Evolutionary conservation across 2,888 invertebrate species (phyloP).

Genomic region (Nemapogon koenigi): DNA sequence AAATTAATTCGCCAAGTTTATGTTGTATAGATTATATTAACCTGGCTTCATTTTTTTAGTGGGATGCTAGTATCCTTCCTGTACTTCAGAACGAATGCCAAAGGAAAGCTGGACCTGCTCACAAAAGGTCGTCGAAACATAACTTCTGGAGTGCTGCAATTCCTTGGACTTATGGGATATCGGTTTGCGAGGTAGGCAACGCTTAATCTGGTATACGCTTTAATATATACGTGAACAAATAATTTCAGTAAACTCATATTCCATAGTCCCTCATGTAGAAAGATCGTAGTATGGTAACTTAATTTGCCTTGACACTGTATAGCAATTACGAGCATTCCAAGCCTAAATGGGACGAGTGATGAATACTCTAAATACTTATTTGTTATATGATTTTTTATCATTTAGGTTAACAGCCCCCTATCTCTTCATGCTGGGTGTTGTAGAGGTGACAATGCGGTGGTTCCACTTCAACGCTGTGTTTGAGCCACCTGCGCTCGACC

Average conservation of each 20-base stretch:
- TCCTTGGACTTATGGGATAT: conserved; percentile 77
- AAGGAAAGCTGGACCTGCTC: conserved; percentile 72
- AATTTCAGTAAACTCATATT: too few species aligned
- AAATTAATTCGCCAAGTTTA: too few species aligned
- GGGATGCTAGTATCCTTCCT: conserved; percentile 85
- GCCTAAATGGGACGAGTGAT: too few species aligned
- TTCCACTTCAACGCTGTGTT: conserved; percentile 82
- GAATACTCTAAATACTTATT: too few species aligned
- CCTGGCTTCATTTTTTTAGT: too few species aligned
- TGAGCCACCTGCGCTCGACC: conserved; percentile 82
- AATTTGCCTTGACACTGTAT: too few species aligned
- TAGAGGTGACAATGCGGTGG: conserved; percentile 88
- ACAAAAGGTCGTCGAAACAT: conserved; percentile 70
- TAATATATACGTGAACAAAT: too few species aligned
- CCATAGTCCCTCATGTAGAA: too few species aligned
- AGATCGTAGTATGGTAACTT: too few species aligned
- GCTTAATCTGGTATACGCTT: too few species aligned
- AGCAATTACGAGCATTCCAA: too few species aligned
- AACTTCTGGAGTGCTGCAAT: conserved; percentile 71
- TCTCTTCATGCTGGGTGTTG: conserved; percentile 81
- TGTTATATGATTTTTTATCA: background rate
- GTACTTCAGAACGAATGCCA: conserved; percentile 80
- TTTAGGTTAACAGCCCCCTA: conserved; percentile 80
- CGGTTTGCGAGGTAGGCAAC: conserved; percentile 76
- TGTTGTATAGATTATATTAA: too few species aligned